Evolutionary conservation across 2,888 invertebrate genomes (phyloP).

Genomic region (Clitarchus hookeri): DNA sequence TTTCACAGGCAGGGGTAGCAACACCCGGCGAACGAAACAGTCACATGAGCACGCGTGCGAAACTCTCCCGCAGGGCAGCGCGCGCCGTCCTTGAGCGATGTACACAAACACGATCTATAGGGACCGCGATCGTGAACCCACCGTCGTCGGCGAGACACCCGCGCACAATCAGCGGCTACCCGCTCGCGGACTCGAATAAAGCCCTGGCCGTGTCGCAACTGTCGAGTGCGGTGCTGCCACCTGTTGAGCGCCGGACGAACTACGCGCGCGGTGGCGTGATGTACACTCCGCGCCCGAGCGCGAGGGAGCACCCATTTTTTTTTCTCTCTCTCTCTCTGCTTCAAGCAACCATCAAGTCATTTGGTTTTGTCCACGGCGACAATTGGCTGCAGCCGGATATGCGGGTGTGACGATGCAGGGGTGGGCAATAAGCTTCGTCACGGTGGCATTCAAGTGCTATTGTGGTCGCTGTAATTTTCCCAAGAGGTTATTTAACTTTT

Average conservation of each 20-base stretch:
- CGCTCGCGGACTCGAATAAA: not conserved
- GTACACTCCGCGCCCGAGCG: not conserved
- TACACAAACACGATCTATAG: not conserved
- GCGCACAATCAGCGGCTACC: not conserved
- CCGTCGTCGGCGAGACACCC: not conserved
- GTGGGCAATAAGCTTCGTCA: not conserved
- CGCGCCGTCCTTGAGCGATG: not conserved
- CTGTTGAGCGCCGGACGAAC: not conserved
- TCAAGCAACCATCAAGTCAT: no score
- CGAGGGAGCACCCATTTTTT: not conserved
- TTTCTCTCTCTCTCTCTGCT: no score
- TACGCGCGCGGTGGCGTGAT: not conserved
- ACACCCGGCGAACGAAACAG: not conserved
- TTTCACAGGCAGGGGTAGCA: slow-evolving; percentile 43
- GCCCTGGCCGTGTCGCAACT: no score
- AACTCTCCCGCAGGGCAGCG: not conserved
- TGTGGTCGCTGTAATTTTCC: no score
- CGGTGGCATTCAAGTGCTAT: no score
- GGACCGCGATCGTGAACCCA: not conserved
- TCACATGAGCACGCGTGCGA: not conserved
- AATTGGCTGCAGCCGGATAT: not conserved
- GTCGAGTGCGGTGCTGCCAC: not conserved
- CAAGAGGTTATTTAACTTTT: no score
- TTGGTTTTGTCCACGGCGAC: no score
- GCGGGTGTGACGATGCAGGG: not conserved